phyloP scores from a whole-genome alignment of 2,113 vertebrate genomes.

The Picathartes gymnocephalus region DNA sequence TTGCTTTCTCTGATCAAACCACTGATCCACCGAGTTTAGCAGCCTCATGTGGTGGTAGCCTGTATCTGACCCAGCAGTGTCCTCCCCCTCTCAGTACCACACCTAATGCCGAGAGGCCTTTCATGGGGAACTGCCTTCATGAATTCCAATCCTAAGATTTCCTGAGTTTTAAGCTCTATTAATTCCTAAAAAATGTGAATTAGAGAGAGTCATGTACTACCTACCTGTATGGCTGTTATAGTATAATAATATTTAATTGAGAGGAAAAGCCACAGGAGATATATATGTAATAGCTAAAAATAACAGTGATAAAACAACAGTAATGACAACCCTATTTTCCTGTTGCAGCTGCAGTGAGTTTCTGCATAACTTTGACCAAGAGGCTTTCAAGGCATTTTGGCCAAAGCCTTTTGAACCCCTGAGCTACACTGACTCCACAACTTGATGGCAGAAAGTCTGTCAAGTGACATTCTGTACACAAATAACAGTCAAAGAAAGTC shows the following conservation, averaged over 20 bases:
- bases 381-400: neutral
- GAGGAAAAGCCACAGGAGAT: neutral
- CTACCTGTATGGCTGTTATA: neutral
- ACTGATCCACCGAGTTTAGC: neutral
- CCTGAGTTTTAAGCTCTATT: neutral
- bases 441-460: neutral
- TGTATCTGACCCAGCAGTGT: neutral
- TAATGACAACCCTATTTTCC: neutral
- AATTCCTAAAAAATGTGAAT: neutral
- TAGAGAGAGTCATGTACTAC: neutral
- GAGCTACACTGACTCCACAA: neutral
- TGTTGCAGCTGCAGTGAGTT: neutral
- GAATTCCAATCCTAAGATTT: neutral
- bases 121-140: neutral
- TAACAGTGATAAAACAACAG: neutral
- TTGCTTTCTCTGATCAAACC: neutral
- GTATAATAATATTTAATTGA: neutral
- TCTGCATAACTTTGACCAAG: neutral
- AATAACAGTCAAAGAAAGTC: neutral
- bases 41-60: neutral
- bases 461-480: neutral
- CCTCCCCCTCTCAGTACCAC: neutral
- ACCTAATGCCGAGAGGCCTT: neutral
- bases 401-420: neutral
- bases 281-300: neutral